Base-by-base conservation (phyloP, 2,888 invertebrate species). In the Diaperis boleti region DNA sequence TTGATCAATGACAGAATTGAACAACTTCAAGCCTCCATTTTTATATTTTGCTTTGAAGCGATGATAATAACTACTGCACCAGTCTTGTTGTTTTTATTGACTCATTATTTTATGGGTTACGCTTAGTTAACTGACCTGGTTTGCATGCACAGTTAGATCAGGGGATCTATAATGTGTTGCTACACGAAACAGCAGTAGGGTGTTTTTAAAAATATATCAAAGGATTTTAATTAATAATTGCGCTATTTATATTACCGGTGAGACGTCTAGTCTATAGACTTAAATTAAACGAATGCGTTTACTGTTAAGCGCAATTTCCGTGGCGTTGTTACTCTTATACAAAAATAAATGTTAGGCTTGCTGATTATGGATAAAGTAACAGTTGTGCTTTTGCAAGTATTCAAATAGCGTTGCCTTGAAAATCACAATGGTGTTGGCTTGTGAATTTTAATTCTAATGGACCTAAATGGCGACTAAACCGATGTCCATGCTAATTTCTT, bases 111-210 rank as follows among this genome's bases (percentile, higher is more conserved):
- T 20, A 52, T 35, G 22, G 52, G 52, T 52, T 41, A 54, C 54
- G 54, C 54, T 41, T 37, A 22, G 39, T 54, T 54, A 41, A 14
- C 41, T 54, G 54, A 39, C 54, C 54, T 29, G 41, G 54, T 41
- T 54, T 39, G 39, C 54, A 41, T 54, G 49, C 49, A 49, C 45
- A 26, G 45, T 45, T 45, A 45, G 29, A 45, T 45, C 26, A 6
- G 20, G n/a, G 22, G 42, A 45, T 42, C 20, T 18, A 8, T 39
- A 42, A 41, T 41, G 20, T 26, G 26, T 26, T 26, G 26, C n/a
- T 26, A 26, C 26, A 26, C 26, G 26, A 26, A 26, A 26, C 26
- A n/a, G 31, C 14, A 47, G 2, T 31, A 31, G 10, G 4, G 20
- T 3, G n/a, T n/a, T 20, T 3, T 42, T 42, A n/a, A 45, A 45